Evolutionary conservation across 2,113 vertebrate species (phyloP), one percentile per base, ranked within the genome.

Genomic region (Microcebus tavaratra): DNA sequence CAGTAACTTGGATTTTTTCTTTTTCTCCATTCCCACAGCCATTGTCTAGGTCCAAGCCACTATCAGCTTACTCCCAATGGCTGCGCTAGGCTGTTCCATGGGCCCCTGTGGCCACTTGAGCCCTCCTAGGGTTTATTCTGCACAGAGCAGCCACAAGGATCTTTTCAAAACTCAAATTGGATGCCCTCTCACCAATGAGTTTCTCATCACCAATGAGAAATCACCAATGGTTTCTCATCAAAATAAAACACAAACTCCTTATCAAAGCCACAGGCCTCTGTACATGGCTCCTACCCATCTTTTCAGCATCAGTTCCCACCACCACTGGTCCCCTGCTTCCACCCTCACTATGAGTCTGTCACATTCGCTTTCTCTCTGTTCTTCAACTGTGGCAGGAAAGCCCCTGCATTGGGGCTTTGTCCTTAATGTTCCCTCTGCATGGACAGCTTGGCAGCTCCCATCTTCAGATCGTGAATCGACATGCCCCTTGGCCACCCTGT

Each of bases 161-260:
- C 50, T 83, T 89, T 96, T 34, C 67, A 89, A 73, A 88, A 88
- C 23, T 75, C 72, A 13, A 27, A 45, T 45, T 45, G 15, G 73
- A 76, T 39, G 50, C 11, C 76, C n/a, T 76, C 59, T 80, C 53
- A 80, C 39, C 86, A 91, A 39, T 55, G 42, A 42, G 53, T 29
- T 50, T 82, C 21, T 31, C 53, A 72, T 53, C 25, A 45, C 5
- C 5, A 42, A 42, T 42, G 42, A 42, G 42, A 96, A 95, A 73
- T 39, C 53, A 80, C 39, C 86, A 91, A 39, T 55, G 42, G 53
- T 29, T 50, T 82, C 21, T 31, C 53, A 72, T 53, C 25, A 45
- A 94, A 94, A 67, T 72, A 85, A 94, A 94, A 94, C 36, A 91
- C 23, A 96, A 75, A 48, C 10, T 68, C 55, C 34, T 90, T 65